Percentiles rank a stretch among this genome's conserved stretches.
Evolutionary conservation across 2,113 vertebrate genomes (phyloP).

Genomic region (Grantiella picta): DNA sequence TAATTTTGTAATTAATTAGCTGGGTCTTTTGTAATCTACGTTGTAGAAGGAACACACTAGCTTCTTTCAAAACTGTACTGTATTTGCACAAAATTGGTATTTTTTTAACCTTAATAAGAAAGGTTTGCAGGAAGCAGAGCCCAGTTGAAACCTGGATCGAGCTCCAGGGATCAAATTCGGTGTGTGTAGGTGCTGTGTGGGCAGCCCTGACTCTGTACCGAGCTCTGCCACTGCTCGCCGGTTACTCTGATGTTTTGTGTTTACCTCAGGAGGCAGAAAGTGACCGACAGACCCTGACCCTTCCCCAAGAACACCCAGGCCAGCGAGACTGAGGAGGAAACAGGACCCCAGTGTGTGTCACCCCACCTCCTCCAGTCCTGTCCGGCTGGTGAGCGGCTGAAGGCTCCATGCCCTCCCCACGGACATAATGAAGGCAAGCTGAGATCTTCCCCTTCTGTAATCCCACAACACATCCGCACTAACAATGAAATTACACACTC

Average conservation of each 20-base stretch:
- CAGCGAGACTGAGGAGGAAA: not conserved
- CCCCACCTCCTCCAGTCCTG: not conserved
- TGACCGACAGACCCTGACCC: fast-evolving
- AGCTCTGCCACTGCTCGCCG: not conserved
- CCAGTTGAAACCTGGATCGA: not conserved
- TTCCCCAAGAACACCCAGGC: not conserved
- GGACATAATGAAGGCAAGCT: not conserved
- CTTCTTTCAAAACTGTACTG: not conserved
- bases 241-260: fast-evolving
- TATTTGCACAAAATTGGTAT: not conserved
- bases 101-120: not conserved
- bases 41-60: not conserved
- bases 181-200: not conserved
- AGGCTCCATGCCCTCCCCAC: not conserved
- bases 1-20: not conserved
- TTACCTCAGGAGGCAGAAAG: not conserved
- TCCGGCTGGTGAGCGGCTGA: not conserved
- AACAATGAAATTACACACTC: not conserved
- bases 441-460: fast-evolving
- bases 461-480: not conserved
- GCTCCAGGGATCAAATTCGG: not conserved
- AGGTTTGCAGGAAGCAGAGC: not conserved
- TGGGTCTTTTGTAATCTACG: not conserved
- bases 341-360: not conserved
- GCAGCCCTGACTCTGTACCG: not conserved